Percentiles rank a stretch among this genome's conserved stretches.
Conservation (phyloP, 2,888 invertebrate genomes). For the Nomada lathburiana region DNA sequence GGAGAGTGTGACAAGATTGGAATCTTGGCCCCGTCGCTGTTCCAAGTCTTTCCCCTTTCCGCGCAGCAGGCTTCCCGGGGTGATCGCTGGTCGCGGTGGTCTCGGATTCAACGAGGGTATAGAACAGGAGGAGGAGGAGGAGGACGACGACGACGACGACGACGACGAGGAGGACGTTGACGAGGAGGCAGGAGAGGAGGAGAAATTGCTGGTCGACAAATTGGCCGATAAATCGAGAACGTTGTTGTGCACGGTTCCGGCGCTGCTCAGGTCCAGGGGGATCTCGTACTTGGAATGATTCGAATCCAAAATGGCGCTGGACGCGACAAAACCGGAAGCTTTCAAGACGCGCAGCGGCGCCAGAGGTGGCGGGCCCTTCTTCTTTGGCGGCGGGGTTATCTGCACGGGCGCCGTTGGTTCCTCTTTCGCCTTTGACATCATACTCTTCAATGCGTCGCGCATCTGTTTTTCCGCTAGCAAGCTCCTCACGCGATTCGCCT, state of each 20-base stretch:
- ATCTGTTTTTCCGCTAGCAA: conserved; percentile 80
- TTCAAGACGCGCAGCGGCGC: conserved; percentile 76
- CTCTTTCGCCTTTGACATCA: conserved; percentile 74
- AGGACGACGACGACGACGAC: conserved; percentile 48
- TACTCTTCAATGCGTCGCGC: conserved; percentile 78
- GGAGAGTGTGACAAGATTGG: conserved; percentile 77
- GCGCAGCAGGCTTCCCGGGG: conserved; percentile 39
- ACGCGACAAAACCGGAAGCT: conserved; percentile 53
- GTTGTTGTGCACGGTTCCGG: conserved; percentile 68
- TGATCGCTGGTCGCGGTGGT: conserved; percentile 35
- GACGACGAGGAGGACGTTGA: conserved; percentile 48
- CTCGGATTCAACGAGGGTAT: conserved; percentile 34
- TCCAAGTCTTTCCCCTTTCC: conserved; percentile 68
- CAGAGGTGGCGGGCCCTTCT: conserved; percentile 80
- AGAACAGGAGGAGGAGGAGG: conserved; percentile 34
- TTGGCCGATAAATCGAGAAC: conserved; percentile 76
- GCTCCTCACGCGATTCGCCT: conserved; percentile 79
- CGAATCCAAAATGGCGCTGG: conserved; percentile 56
- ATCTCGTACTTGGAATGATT: conserved; percentile 73
- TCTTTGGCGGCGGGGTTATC: conserved; percentile 62
- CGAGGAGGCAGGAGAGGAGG: conserved; percentile 26
- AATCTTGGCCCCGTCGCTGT: conserved; percentile 75
- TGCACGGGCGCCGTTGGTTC: conserved; percentile 40
- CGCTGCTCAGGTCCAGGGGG: conserved; percentile 78
- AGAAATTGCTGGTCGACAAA: conserved; percentile 41